Base-by-base conservation (phyloP, 2,888 invertebrate genomes). In the Oscheius sp. region DNA sequence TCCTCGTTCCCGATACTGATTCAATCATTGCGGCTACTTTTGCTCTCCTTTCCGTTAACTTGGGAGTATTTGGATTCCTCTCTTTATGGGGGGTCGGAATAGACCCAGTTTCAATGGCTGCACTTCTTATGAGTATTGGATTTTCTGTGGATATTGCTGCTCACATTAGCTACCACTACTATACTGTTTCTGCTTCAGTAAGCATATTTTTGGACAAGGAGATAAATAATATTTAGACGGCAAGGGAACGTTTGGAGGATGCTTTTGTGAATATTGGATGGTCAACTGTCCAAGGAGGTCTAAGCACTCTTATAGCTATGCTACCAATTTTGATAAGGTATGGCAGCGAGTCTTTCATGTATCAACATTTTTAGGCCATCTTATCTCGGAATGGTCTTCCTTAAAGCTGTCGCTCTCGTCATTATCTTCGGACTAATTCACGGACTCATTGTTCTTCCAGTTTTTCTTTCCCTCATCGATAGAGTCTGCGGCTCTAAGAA, bases 121-220 rank as follows among this genome's bases (percentile, higher is more conserved):
- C 78, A 15, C 70, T 79, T 31, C 71, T 82, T 5, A 82, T 82
- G 82, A 75, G 78, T 5, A 80, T 82, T 58, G 82, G 82, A 46
- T 82, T 80, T 52, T 78, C 79, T 0, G 82, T 82, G 8, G 82
- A 82, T 66, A 80, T 82, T 50, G 74, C 78, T 31, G 80, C 82
- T 12, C 82, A 82, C 65, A 81, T 82, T 65, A 78, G 75, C 39
- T 82, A 82, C 68, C 80, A 82, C 50, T 81, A 76, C 61, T 82
- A 80, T 65, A 71, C 73, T n/a, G 73, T 72, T 10, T 73, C 73
- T 29, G 71, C 71, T 31, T 46, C 70, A 61, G 81, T 81, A 29
- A 70, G 72, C 23, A 31, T 50, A 15, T 15, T 1, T n/a, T 23
- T 12, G 1, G 34, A 25, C n/a, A 3, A 15, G 29, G 15, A 34